Evolutionary conservation across 2,113 vertebrate species (phyloP), one percentile per base, ranked within the genome.

Genomic region (Narcine bancroftii): DNA sequence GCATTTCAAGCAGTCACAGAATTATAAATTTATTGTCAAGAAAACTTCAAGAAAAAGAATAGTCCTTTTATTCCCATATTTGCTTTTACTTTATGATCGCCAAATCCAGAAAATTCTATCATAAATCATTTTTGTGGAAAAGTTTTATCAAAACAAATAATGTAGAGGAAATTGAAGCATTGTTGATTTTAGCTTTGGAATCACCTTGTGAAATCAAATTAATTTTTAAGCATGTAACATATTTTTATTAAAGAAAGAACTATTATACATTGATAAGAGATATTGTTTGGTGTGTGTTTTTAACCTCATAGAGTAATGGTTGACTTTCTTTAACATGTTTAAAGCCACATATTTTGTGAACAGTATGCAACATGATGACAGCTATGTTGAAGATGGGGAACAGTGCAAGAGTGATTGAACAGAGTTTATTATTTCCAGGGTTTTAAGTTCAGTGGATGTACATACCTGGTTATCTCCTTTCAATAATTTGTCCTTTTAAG

Each of bases 351-450:
- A 91, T 69, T 71, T 91, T 29, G 19, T 19, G 17, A 45, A 89
- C 5, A 24, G 39, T 69, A 24, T 69, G 26, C 33, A 91, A 26
- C 33, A 65, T 91, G 69, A 69, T 91, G 65, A 71, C 65, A 66
- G 65, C 56, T 24, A 47, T 29, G 42, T 45, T 71, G 65, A 91
- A 65, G 85, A 21, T 36, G 19, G n/a, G 56, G 42, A 39, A 47
- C 65, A 29, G 65, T 33, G 63, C 47, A 91, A 69, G 65, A 47
- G 26, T 66, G 87, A 69, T 91, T 66, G 2, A 29, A 42, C 69
- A 39, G 15, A 29, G 36, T 71, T 91, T 91, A 91, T 87, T 91
- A 91, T 91, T 91, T 69, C 5, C 24, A 91, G 63, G 60, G 66
- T 69, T 89, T 91, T 17, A 3, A 47, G 66, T 69, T 69, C 89